These are phyloP conservation scores for Pectinophora gossypiella DNA, from an alignment of 1,140 invertebrate species.

Conservation along the genomic window DNA sequence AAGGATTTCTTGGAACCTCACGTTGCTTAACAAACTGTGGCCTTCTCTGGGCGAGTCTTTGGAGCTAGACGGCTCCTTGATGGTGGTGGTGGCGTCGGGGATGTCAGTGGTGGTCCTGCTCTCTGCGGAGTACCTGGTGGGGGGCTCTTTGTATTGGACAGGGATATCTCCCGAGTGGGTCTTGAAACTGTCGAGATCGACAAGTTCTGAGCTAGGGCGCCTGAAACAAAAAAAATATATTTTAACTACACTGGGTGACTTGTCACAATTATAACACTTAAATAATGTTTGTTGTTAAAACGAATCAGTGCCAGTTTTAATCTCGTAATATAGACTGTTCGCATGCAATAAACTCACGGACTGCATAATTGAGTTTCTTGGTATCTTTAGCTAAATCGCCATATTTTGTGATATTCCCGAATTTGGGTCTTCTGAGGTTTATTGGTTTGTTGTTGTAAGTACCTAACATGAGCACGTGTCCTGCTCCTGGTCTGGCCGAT, in stretches of 20 bases:
- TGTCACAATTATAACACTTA: too few relatives aligned
- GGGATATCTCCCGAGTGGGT: constrained; percentile 78
- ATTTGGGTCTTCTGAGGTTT: too few relatives aligned
- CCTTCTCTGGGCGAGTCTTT: constrained; percentile 50
- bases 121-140: constrained; percentile 58
- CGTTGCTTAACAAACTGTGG: constrained; percentile 36
- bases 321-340: too few relatives aligned
- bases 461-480: constrained; percentile 70
- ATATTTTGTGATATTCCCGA: too few relatives aligned
- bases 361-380: background rate
- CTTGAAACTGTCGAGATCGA: constrained; percentile 87
- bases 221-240: constrained; percentile 45
- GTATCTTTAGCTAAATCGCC: too few relatives aligned
- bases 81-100: constrained; percentile 24
- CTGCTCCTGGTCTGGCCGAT: constrained; percentile 67
- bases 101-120: constrained; percentile 52
- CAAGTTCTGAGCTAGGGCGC: constrained; percentile 84
- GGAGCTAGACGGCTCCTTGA: constrained; percentile 29
- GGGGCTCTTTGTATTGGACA: constrained; percentile 63
- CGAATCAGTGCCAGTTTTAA: too few relatives aligned
- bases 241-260: background rate
- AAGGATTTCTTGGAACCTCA: constrained; percentile 51
- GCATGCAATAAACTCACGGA: background rate
- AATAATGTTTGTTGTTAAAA: too few relatives aligned
- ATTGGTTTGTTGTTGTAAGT: too few relatives aligned